phyloP scores from a whole-genome alignment of 2,888 invertebrate species.

The Agonopterix alstromeriana region DNA sequence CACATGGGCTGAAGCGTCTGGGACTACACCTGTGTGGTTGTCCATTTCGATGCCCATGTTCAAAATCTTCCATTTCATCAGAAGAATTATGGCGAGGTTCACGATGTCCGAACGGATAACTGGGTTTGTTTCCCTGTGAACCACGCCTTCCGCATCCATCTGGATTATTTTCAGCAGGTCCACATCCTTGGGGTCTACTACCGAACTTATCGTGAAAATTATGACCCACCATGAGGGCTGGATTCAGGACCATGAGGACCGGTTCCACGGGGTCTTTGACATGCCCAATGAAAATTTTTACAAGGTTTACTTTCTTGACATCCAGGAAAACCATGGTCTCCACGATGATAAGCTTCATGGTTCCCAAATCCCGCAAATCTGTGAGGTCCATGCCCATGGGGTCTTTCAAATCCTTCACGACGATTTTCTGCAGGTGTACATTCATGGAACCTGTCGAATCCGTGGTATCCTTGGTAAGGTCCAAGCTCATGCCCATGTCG shows the following conservation, averaged over 20 bases:
- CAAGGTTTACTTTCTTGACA: background rate
- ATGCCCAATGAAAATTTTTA: slow-evolving; percentile 4
- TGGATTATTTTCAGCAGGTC: no score
- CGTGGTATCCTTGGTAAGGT: background rate
- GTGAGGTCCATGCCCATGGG: background rate
- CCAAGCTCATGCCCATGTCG: background rate
- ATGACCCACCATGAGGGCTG: background rate
- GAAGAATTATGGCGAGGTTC: background rate
- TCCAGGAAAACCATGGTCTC: slow-evolving; percentile 4
- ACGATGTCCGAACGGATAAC: background rate
- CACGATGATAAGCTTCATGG: slow-evolving; percentile 5
- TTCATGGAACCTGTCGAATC: background rate
- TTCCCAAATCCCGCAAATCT: background rate
- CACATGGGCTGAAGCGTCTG: background rate
- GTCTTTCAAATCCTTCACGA: background rate
- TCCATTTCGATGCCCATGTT: background rate
- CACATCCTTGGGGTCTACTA: background rate
- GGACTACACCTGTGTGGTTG: no score
- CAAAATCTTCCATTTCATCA: background rate
- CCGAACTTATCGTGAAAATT: background rate
- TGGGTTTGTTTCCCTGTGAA: background rate
- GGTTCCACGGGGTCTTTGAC: slow-evolving; percentile 2
- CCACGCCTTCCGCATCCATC: background rate
- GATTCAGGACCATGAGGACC: background rate
- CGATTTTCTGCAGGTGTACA: background rate